phyloP scores from a whole-genome alignment of 2,797 vertebrate genomes.

The Myotis myotis region DNA sequence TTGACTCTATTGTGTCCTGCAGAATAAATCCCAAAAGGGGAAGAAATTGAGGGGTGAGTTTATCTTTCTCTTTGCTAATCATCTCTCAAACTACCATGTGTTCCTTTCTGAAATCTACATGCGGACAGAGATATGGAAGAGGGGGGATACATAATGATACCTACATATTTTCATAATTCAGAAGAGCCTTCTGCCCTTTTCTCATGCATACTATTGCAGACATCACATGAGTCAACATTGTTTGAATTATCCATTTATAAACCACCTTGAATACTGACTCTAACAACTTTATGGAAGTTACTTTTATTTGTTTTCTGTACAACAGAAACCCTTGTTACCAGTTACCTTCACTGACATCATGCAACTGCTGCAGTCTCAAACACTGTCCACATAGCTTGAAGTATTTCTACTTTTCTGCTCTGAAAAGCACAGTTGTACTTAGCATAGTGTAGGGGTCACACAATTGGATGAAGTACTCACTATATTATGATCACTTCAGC shows the following conservation, averaged over 20 bases:
- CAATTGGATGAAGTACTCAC: slow-evolving; percentile 60
- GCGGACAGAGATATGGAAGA: background rate
- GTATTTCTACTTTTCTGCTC: background rate
- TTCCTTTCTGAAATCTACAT: background rate
- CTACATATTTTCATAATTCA: background rate
- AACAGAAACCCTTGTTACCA: background rate
- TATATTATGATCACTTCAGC: slow-evolving; percentile 74
- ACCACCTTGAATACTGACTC: background rate
- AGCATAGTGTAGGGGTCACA: slow-evolving; percentile 65
- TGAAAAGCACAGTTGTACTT: slow-evolving; percentile 54
- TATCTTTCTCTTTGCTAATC: background rate
- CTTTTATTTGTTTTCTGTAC: background rate
- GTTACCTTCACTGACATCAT: background rate
- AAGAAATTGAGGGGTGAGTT: background rate
- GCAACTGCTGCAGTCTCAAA: background rate
- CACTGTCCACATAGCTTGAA: slow-evolving; percentile 11
- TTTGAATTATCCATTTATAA: background rate
- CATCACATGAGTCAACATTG: background rate
- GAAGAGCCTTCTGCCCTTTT: background rate
- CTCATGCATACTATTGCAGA: background rate
- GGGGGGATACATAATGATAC: background rate
- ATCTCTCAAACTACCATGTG: background rate
- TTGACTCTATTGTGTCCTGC: background rate
- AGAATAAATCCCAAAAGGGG: background rate
- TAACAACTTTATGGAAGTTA: background rate